phyloP scores from a whole-genome alignment of 2,113 vertebrate genomes.

The Coregonus clupeaformis region DNA sequence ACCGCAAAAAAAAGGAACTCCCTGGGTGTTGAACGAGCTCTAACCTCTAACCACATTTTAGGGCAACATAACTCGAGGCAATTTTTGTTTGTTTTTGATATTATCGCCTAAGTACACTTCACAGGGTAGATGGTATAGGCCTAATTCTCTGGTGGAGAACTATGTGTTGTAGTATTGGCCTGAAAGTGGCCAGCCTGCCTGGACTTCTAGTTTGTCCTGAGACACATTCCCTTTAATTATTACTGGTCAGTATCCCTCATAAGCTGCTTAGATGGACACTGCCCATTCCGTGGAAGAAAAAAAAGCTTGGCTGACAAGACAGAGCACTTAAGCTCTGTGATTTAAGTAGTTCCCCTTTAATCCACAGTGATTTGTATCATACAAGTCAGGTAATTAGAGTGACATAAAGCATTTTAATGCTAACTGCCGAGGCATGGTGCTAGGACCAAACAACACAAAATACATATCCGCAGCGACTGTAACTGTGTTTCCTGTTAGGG shows the following conservation, averaged over 20 bases:
- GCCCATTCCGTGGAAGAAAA: constrained; percentile 50
- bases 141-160: constrained; percentile 57
- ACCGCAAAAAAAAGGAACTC: constrained; percentile 45
- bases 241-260: constrained; percentile 53
- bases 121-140: constrained; percentile 41
- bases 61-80: constrained; percentile 39
- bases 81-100: constrained; percentile 39
- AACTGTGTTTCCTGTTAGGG: constrained; percentile 51
- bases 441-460: constrained; percentile 6
- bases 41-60: constrained; percentile 39
- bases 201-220: constrained; percentile 61
- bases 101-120: constrained; percentile 68
- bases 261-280: constrained; percentile 59
- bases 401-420: constrained; percentile 40
- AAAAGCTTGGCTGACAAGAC: constrained; percentile 46
- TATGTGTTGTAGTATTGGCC: constrained; percentile 48
- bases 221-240: constrained; percentile 66
- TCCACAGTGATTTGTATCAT: constrained; percentile 55
- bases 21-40: constrained; percentile 34
- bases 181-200: constrained; percentile 40
- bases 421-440: constrained; percentile 28
- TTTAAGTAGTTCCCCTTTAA: constrained; percentile 50
- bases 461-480: constrained; percentile 5
- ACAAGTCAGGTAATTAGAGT: constrained; percentile 48
- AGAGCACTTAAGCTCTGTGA: constrained; percentile 58